Evolutionary conservation across 2,888 invertebrate species (phyloP), one percentile per base, ranked within the genome.

Genomic region (Rotaria socialis): DNA sequence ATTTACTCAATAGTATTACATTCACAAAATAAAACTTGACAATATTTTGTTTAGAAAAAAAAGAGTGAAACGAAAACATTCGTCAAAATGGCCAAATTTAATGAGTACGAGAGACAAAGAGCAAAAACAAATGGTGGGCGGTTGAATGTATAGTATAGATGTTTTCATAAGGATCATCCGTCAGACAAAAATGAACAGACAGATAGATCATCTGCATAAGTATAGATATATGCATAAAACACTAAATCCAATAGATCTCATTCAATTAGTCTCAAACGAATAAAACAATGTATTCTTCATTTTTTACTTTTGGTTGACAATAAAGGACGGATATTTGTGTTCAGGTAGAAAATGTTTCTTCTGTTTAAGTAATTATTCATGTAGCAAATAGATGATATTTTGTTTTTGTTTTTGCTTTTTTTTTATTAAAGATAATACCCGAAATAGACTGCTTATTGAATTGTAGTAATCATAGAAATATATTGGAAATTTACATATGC

Each of bases 161-260:
- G 58, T 60, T 60, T n/a, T 60, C 27, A 60, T 60, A 60, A 27
- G 58, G 58, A 60, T 60, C 58, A 60, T 60, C 58, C 58, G 58
- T 60, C 24, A 60, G 58, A 60, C 58, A 27, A 27, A 60, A 60
- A n/a, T 56, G 24, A 56, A 24, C 8, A 56, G 56, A 56, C 24
- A 56, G 24, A 56, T 3, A 60, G 27, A 60, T 11, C 7, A 27
- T n/a, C 24, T 27, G 2, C n/a, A 60, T 60, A n/a, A 11, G 27
- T 60, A 60, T 60, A 50, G 8, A n/a, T 27, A 60, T 60, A 27
- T 60, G 27, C 14, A 8, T 52, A 14, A 52, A 16, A 60, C n/a
- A 60, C 27, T 60, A 60, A 60, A 60, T 60, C 58, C n/a, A 60
- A 60, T 27, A 60, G 58, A 60, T n/a, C n/a, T 24, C 58, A 60